A percentile compares a stretch with the other conserved stretches of the same genome.
Evolutionary conservation across 2,113 vertebrate species (phyloP).

Genomic region (Monarcha castaneiventris): DNA sequence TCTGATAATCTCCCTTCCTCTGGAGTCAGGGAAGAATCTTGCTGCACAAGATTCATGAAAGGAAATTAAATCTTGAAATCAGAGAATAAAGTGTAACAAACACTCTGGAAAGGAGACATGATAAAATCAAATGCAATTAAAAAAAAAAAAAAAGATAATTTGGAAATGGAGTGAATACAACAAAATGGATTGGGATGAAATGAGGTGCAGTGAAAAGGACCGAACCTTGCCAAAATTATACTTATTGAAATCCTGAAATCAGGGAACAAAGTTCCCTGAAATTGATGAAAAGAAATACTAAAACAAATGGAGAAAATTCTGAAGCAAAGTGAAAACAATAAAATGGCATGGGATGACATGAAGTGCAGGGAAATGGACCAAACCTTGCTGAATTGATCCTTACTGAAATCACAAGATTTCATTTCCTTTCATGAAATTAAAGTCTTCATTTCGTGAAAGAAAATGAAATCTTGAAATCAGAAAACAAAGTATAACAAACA

Average conservation of each 20-base stretch:
- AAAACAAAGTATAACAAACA: background rate
- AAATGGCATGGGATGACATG: background rate
- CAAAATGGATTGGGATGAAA: background rate
- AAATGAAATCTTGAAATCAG: background rate
- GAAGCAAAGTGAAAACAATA: background rate
- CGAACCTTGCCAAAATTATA: background rate
- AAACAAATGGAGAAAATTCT: background rate
- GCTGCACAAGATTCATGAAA: background rate
- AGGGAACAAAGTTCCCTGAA: background rate
- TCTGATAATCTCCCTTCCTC: background rate
- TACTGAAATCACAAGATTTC: background rate
- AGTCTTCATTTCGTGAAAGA: background rate
- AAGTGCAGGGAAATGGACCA: background rate
- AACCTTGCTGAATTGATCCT: background rate
- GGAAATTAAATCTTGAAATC: background rate
- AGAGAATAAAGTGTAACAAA: background rate
- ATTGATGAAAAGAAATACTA: background rate
- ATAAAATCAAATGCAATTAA: background rate
- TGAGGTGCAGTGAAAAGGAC: background rate
- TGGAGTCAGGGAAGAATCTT: background rate
- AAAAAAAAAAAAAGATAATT: background rate
- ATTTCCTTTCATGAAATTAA: background rate
- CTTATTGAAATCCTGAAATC: background rate
- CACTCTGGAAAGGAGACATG: background rate
- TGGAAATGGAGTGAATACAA: background rate